A percentile compares a stretch with the other conserved stretches of the same genome.
Conservation (phyloP, 2,113 vertebrate genomes). For the Lycocorax pyrrhopterus region DNA sequence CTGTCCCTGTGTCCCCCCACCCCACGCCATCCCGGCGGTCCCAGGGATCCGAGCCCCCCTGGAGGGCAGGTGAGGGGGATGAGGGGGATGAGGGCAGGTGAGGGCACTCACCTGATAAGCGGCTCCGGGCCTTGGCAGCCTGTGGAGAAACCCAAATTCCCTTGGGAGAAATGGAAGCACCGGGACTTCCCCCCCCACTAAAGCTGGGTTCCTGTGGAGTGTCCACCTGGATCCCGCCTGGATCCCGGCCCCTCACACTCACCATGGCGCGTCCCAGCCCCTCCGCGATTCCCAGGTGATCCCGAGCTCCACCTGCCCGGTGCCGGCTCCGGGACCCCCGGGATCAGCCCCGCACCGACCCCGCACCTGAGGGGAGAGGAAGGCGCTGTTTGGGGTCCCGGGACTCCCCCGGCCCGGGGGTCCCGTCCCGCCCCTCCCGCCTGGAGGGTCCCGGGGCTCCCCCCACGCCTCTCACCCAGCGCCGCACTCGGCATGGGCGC, state of each 20-base stretch:
- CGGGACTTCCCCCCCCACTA: neutral
- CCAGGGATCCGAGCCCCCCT: neutral
- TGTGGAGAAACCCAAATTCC: neutral
- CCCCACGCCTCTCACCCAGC: neutral
- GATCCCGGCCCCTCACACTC: neutral
- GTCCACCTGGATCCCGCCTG: neutral
- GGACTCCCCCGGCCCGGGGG: too few species aligned
- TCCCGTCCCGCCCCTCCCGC: too few species aligned
- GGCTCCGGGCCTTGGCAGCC: neutral
- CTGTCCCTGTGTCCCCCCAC: too few species aligned
- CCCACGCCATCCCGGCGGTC: too few species aligned
- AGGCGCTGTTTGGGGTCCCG: neutral
- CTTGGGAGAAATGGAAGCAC: neutral
- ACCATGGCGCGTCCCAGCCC: neutral
- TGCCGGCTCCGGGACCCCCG: neutral
- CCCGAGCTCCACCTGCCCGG: neutral
- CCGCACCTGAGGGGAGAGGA: neutral
- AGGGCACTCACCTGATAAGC: neutral
- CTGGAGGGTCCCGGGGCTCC: too few species aligned
- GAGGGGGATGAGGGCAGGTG: neutral
- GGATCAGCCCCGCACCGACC: neutral
- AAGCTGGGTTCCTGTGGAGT: rapidly evolving
- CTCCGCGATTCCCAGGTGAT: neutral
- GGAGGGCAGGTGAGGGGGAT: neutral
- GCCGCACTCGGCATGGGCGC: neutral